Percentiles rank a stretch among this genome's conserved stretches.
These are phyloP conservation scores for Bombyx mori DNA, from an alignment of 1,140 invertebrate genomes.

Conservation along the genomic window DNA sequence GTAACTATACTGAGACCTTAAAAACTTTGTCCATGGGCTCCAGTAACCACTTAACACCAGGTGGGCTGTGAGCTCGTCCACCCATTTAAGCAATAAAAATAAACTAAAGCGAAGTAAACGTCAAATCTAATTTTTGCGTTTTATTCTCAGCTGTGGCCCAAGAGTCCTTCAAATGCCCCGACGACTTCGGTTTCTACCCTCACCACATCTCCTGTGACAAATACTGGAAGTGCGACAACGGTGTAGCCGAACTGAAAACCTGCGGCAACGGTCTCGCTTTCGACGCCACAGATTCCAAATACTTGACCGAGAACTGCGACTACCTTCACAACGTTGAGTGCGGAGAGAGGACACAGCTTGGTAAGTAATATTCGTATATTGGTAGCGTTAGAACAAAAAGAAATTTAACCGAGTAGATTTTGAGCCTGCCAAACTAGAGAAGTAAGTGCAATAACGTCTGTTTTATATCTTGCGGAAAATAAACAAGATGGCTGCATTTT, in stretches of 20 bases:
- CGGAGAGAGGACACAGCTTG: conserved; percentile 87
- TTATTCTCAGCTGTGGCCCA: conserved; percentile 76
- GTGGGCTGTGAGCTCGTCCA: too few species aligned
- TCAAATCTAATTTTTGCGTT: conserved; percentile 7
- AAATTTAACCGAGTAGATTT: too few species aligned
- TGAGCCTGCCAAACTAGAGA: too few species aligned
- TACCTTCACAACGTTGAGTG: conserved; percentile 97
- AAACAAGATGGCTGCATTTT: neutral
- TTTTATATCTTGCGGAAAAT: neutral
- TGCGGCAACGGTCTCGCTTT: conserved; percentile 96
- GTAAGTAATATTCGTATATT: conserved; percentile 65
- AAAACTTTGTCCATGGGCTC: too few species aligned
- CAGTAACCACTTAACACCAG: too few species aligned
- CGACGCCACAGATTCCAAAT: conserved; percentile 89
- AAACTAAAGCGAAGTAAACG: neutral
- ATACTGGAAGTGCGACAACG: conserved; percentile 96
- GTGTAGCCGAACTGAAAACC: conserved; percentile 88
- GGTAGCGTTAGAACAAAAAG: neutral
- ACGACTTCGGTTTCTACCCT: conserved; percentile 95
- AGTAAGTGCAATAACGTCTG: too few species aligned
- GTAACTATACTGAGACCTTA: too few species aligned
- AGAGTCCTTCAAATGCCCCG: conserved; percentile 92
- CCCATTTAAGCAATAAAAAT: too few species aligned
- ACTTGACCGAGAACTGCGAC: conserved; percentile 94
- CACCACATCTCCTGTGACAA: conserved; percentile 93